Base-by-base conservation (phyloP, 1,140 invertebrate species). In the Brachionus calyciflorus region DNA sequence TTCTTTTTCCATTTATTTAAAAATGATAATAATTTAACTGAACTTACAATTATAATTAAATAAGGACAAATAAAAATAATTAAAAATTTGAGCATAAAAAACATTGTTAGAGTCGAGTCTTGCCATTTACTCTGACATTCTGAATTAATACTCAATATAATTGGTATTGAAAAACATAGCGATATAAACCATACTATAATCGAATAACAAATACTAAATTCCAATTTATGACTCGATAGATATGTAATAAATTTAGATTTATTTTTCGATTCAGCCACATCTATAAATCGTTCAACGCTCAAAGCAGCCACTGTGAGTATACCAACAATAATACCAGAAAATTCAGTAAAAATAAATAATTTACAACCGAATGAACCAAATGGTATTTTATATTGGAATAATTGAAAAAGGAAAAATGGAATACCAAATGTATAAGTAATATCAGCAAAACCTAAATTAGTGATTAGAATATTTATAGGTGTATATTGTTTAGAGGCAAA, bases 341-440 rank as follows among this genome's bases (percentile, higher is more conserved):
- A 57, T 14, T 57, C 53, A 19, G 53, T 57, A 17, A 57, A 57
- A 3, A 57, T 57, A 17, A 57, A 57, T 17, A 57, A 28, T 57
- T 57, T 57, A 17, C 53, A 57, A 33, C 53, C 53, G n/a, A 57
- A 12, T 14, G 12, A 9, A n/a, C 53, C 53, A 57, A 28, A 57
- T 3, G 24, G 24, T 6, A 28, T 4, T 9, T 57, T 57, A 14
- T 9, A 33, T 9, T 57, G 5, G 53, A 57, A 57, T 17, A 57
- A 12, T 57, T 57, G 53, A 57, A 28, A 12, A 10, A 57, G 12
- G n/a, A 57, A 57, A 28, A 57, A 33, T 3, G 53, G 53, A 6
- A 57, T 57, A 17, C 53, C 53, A 9, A 57, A 33, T 17, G 53
- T 19, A n/a, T 57, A 57, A 6, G 30, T 33, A 6, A 57, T 12